These are phyloP conservation scores for Drosophila kambysellisi DNA, from an alignment of 2,888 invertebrate species.

Conservation along the genomic window DNA sequence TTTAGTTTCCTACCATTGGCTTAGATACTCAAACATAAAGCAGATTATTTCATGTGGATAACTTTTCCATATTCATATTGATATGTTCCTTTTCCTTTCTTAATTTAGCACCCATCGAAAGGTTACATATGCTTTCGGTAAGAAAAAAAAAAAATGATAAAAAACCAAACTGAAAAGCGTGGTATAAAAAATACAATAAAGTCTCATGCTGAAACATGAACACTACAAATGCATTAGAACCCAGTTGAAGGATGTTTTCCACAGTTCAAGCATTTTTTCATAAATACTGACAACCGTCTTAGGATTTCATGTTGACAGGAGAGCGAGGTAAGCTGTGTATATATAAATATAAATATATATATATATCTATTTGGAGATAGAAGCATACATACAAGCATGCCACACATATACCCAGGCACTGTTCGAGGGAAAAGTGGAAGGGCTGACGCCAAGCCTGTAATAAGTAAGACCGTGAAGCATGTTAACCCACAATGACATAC, in stretches of 20 bases:
- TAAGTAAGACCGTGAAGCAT: slow-evolving; percentile 57
- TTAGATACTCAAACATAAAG: not conserved
- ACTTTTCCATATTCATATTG: not conserved
- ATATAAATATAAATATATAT: slow-evolving; percentile 10
- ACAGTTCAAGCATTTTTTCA: slow-evolving; percentile 47
- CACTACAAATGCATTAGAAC: slow-evolving; percentile 61
- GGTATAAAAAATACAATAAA: slow-evolving; percentile 28
- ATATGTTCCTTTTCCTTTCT: not conserved
- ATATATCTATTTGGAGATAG: slow-evolving; percentile 3
- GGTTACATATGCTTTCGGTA: slow-evolving; percentile 1
- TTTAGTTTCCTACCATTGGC: not conserved
- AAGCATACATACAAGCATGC: slow-evolving; percentile 22
- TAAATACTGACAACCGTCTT: slow-evolving; percentile 55
- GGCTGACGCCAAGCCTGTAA: slow-evolving; percentile 33
- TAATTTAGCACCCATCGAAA: not conserved
- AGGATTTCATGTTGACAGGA: slow-evolving; percentile 60
- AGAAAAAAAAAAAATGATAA: not conserved
- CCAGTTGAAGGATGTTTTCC: slow-evolving; percentile 49
- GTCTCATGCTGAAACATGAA: slow-evolving; percentile 30
- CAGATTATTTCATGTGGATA: not conserved
- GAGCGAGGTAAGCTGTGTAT: slow-evolving; percentile 57
- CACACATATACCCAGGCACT: slow-evolving; percentile 17
- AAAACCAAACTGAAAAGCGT: not conserved
- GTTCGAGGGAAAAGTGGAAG: slow-evolving; percentile 3
- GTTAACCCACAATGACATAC: slow-evolving; percentile 55